These are phyloP conservation scores for Ormyrus pomaceus DNA, from an alignment of 2,888 invertebrate genomes.

Conservation along the genomic window DNA sequence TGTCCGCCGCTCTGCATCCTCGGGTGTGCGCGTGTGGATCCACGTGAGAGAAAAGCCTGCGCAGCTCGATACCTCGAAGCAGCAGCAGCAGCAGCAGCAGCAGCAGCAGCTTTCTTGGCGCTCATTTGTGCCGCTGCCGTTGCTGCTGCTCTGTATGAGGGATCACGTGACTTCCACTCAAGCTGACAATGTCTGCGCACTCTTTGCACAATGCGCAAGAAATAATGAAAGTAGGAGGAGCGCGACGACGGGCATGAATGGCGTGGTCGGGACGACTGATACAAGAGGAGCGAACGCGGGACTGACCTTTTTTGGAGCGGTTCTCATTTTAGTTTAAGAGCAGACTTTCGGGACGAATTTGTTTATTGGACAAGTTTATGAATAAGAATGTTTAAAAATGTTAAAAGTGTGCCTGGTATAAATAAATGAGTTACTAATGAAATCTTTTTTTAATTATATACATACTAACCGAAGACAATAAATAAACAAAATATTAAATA, in stretches of 20 bases:
- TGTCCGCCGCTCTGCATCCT: neutral
- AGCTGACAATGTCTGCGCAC: too few relatives aligned
- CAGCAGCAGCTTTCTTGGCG: neutral
- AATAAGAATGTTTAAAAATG: too few relatives aligned
- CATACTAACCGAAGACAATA: too few relatives aligned
- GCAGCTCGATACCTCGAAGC: neutral
- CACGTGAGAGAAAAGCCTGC: neutral
- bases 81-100: neutral
- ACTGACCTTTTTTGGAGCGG: too few relatives aligned
- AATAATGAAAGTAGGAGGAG: slow-evolving; percentile 19
- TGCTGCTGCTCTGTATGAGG: neutral
- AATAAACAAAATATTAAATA: too few relatives aligned
- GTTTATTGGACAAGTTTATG: too few relatives aligned
- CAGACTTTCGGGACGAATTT: too few relatives aligned
- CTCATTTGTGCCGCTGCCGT: slow-evolving; percentile 5
- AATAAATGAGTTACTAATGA: too few relatives aligned
- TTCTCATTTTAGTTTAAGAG: too few relatives aligned
- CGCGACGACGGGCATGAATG: neutral
- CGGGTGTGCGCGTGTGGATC: neutral
- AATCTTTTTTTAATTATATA: too few relatives aligned
- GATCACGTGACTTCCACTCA: neutral
- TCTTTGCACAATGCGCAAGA: neutral
- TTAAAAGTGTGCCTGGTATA: too few relatives aligned
- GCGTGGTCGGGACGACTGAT: neutral
- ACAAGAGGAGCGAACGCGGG: too few relatives aligned